Evolutionary conservation across 2,797 vertebrate species (phyloP).

Genomic region (Helostoma temminkii): DNA sequence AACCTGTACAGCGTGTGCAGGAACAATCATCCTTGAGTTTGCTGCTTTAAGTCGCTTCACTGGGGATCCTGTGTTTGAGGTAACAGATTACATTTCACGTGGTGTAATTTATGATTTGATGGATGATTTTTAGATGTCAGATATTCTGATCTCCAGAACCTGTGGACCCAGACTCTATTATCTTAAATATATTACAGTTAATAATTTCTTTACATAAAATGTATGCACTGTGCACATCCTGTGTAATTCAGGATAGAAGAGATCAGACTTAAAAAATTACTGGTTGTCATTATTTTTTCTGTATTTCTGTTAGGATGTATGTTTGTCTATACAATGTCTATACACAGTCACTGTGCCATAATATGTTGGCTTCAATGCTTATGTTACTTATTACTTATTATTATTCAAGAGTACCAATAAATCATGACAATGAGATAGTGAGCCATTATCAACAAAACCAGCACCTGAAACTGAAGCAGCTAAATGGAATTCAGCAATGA

Average conservation of each 20-base stretch:
- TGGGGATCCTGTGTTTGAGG: constrained; percentile 96
- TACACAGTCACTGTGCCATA: no score
- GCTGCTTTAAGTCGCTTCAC: constrained; percentile 98
- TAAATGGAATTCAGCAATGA: not conserved
- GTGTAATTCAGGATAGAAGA: not conserved
- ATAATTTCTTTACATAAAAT: no score
- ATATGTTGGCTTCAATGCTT: no score
- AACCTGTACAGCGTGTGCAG: constrained; percentile 98
- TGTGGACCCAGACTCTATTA: no score
- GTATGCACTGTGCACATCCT: not conserved
- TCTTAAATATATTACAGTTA: no score
- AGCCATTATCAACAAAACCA: no score
- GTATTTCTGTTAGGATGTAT: no score
- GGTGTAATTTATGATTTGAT: not conserved
- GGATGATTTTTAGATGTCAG: not conserved
- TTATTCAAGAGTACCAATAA: no score
- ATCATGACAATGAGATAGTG: no score
- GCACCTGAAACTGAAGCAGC: not conserved
- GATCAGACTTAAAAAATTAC: not conserved
- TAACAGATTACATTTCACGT: constrained; percentile 63
- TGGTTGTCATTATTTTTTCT: not conserved
- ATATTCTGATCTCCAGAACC: no score
- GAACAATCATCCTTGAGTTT: constrained; percentile 98
- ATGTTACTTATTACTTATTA: no score
- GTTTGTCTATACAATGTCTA: no score